Conservation (phyloP, 2,113 vertebrate species). For the Riparia riparia region DNA sequence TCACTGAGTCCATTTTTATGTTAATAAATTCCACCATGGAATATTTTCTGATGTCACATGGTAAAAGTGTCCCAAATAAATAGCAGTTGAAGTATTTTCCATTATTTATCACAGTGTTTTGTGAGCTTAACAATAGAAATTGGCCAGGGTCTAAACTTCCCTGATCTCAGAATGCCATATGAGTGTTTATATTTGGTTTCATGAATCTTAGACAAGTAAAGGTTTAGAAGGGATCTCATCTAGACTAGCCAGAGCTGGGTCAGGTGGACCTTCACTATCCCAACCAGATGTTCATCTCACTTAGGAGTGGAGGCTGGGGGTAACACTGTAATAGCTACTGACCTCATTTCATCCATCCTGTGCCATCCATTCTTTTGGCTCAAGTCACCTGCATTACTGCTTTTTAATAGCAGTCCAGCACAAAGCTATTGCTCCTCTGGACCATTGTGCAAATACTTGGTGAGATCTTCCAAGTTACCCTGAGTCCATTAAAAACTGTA, state of each 20-base stretch:
- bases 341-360: not conserved
- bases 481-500: not conserved
- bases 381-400: not conserved
- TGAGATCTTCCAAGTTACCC: not conserved
- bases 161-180: not conserved
- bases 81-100: slow-evolving; percentile 45
- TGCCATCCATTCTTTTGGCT: not conserved
- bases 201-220: not conserved
- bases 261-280: not conserved
- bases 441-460: not conserved
- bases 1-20: slow-evolving; percentile 54
- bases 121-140: slow-evolving; percentile 33
- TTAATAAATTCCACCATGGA: slow-evolving; percentile 59
- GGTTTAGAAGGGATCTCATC: not conserved
- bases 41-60: slow-evolving; percentile 62
- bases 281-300: not conserved
- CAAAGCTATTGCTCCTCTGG: not conserved
- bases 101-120: slow-evolving; percentile 23
- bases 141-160: not conserved
- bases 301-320: not conserved
- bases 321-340: not conserved
- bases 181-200: not conserved
- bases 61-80: slow-evolving; percentile 46
- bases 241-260: not conserved
- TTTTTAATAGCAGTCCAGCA: not conserved